Percentiles rank a stretch among this genome's conserved stretches.
These are phyloP conservation scores for Fistularia commersonii DNA, from an alignment of 2,797 vertebrate species.

Conservation along the genomic window DNA sequence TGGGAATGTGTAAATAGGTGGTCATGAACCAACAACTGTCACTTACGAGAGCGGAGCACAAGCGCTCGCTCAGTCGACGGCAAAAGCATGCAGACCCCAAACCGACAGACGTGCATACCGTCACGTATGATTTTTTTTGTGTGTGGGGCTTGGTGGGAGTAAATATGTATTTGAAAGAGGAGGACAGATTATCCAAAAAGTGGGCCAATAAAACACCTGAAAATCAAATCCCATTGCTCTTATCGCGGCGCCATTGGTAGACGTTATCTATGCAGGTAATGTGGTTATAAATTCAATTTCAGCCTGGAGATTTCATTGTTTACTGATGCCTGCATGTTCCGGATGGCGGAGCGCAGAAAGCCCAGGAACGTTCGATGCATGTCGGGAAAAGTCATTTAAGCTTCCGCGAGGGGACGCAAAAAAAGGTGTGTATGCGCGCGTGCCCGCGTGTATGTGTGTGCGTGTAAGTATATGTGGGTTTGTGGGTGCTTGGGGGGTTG, in stretches of 20 bases:
- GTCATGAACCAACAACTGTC: conserved; percentile 82
- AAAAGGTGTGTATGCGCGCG: conserved; percentile 19
- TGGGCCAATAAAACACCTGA: conserved; percentile 69
- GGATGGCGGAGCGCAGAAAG: conserved; percentile 60
- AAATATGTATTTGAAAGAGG: conserved; percentile 14
- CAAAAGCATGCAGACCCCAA: conserved; percentile 25
- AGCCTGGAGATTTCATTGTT: conserved; percentile 87
- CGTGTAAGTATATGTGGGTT: too few species aligned
- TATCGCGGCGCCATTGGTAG: conserved; percentile 91
- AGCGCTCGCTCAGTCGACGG: conserved; percentile 9
- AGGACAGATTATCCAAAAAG: conserved; percentile 58
- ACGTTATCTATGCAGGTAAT: conserved; percentile 92
- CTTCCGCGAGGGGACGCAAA: conserved; percentile 66
- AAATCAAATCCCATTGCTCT: conserved; percentile 96
- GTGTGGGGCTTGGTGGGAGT: conserved; percentile 40
- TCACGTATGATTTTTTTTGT: conserved; percentile 42
- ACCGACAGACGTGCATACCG: conserved; percentile 28
- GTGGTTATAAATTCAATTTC: conserved; percentile 99
- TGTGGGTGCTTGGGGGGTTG: conserved; percentile 5
- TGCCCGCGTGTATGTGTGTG: too few species aligned
- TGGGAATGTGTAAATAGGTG: conserved; percentile 56
- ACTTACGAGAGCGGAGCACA: conserved; percentile 69
- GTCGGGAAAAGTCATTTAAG: conserved; percentile 78
- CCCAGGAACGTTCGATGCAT: conserved; percentile 71
- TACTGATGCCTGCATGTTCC: conserved; percentile 81